Evolutionary conservation across 2,797 vertebrate species (phyloP), one percentile per base, ranked within the genome.

Genomic region (Jordanella pulchra): DNA sequence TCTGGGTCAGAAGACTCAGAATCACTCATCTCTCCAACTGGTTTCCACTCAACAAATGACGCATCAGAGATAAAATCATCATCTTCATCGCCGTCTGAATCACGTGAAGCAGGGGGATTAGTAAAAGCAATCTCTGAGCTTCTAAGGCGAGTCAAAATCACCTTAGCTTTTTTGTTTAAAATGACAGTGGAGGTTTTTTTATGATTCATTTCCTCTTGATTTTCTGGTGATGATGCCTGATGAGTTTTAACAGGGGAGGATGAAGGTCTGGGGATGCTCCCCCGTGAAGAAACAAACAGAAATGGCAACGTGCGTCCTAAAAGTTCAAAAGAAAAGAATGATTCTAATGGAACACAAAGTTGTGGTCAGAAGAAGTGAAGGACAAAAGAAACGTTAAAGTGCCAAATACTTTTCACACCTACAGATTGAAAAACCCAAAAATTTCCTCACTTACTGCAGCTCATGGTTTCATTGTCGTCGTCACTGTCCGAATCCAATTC

Each of bases 401-500:
- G 4, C 35, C 5, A 7, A 39, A 5, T 39, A 5, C 12, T 51
- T 51, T 51, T 51, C 50, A 51, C 6, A n/a, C 21, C 50, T 23
- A 21, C 11, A 23, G 21, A 10, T 21, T 51, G 21, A 51, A 21
- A 48, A 48, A 48, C 3, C 47, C 14, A 18, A 17, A 17, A 64
- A 39, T 51, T 53, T 30, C 50, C 7, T 50, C 63, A 42, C 70
- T 84, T 82, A 92, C 90, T 83, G 73, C 0, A 12, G 6, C 1
- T 11, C 63, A 47, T 25, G 11, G 21, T 10, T 69, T 47, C 11
- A 50, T 66, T 21, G 10, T 65, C 32, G 10, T 71, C 73, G 21
- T 84, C 83, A 53, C 91, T 14, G 21, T 61, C 92, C 0, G 89
- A 90, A 73, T 93, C 85, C 0, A 73, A 65, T 53, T 90, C 87